Evolutionary conservation across 2,797 vertebrate species (phyloP).

Genomic region (Gorsachius magnificus): DNA sequence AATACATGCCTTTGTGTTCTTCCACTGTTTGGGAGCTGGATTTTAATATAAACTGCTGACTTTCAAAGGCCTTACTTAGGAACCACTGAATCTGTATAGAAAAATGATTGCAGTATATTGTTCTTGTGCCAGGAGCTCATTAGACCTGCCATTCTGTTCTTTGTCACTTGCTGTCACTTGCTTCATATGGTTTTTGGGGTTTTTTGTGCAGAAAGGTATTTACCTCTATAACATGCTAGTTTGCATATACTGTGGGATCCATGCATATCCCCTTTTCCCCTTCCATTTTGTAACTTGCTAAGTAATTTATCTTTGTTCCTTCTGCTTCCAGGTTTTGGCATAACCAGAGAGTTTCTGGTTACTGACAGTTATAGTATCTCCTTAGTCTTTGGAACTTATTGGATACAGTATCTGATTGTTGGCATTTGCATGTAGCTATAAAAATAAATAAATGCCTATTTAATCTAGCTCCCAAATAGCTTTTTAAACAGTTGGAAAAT

Average conservation of each 20-base stretch:
- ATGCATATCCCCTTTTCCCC: background rate
- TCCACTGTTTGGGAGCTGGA: background rate
- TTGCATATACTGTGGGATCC: background rate
- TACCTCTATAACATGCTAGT: background rate
- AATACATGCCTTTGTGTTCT: background rate
- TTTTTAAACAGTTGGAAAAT: background rate
- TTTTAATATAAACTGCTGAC: background rate
- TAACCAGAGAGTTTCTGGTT: background rate
- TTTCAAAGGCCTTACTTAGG: background rate
- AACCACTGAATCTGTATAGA: background rate
- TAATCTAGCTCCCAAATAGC: background rate
- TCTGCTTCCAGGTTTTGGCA: background rate
- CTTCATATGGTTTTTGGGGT: fast-evolving
- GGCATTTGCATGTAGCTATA: background rate
- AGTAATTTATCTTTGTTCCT: background rate
- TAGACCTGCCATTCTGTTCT: background rate
- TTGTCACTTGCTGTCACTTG: background rate
- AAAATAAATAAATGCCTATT: background rate
- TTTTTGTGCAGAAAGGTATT: background rate
- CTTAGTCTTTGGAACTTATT: background rate
- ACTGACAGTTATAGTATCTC: background rate
- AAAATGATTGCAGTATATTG: background rate
- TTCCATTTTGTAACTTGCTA: background rate
- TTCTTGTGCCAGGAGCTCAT: background rate
- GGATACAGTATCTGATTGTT: background rate